Base-by-base conservation (phyloP, 2,888 invertebrate species). In the Oscheius sp. region DNA sequence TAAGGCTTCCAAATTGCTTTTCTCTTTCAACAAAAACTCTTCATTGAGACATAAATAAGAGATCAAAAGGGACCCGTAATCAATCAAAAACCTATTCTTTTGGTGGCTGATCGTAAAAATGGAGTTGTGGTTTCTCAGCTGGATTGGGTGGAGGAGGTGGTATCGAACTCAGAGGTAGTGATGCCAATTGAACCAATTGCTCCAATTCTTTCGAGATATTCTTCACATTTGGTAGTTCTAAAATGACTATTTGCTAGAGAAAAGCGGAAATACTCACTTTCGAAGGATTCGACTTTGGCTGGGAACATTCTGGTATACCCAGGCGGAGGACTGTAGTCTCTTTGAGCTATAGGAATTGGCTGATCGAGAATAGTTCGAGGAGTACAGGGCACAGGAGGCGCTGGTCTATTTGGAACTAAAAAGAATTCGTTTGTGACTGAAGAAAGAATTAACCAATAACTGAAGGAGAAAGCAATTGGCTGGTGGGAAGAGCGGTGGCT, bases 321-420 rank as follows among this genome's bases (percentile, higher is more conserved):
- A 17, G 61, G 61, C 4, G 61, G 61, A 3, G 45, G 61, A 45
- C 45, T 45, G 45, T 42, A 42, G 29, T 17, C 27, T 17, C 31
- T 20, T n/a, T n/a, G n/a, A 15, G 45, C 45, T 29, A 61, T 25
- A 10, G 61, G 61, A n/a, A 61, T 45, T 10, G 61, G 42, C 45
- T 61, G 61, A 15, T 61, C 45, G 12, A 61, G 29, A 6, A 45
- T n/a, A 34, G n/a, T 2, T 17, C 29, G 8, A 15, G 29, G 15
- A n/a, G 17, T 17, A 10, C 33, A n/a, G 27, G 61, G 61, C 12
- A 27, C 42, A 10, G 61, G 45, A 31, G 61, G 61, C 8, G 61
- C 61, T 27, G 61, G 61, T n/a, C 61, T 25, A 61, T 25, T 42
- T 15, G 61, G 61, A 42, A 61, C 61, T 61, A 29, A 61, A 61